Percentiles rank a stretch among this genome's conserved stretches.
Conservation (phyloP, 2,888 invertebrate species). For the Toxonevra muliebris region DNA sequence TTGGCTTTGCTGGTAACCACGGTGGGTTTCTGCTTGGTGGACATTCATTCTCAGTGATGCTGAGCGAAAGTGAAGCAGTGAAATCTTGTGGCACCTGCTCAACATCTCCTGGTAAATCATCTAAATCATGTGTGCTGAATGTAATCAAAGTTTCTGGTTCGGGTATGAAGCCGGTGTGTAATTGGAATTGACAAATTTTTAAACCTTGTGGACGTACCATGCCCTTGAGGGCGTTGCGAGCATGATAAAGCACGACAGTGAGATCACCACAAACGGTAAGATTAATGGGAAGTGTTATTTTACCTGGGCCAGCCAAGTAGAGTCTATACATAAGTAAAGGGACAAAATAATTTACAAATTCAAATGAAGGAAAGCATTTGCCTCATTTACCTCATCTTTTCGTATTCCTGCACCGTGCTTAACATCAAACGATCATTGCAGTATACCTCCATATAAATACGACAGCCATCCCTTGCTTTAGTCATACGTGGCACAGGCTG, state of each 20-base stretch:
- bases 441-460: constrained; percentile 91
- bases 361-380: neutral
- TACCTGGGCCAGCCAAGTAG: constrained; percentile 58
- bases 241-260: constrained; percentile 82
- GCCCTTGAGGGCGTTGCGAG: constrained; percentile 83
- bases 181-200: constrained; percentile 86
- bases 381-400: constrained; percentile 78
- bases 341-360: neutral
- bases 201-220: constrained; percentile 83
- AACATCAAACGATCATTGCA: constrained; percentile 84
- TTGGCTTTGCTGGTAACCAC: constrained; percentile 77
- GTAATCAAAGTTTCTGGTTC: constrained; percentile 78
- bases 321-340: constrained; percentile 43
- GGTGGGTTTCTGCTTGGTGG: constrained; percentile 75
- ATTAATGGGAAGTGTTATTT: constrained; percentile 75
- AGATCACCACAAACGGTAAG: constrained; percentile 87
- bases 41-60: constrained; percentile 76
- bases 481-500: constrained; percentile 94
- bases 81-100: constrained; percentile 78
- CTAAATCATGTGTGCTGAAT: constrained; percentile 80
- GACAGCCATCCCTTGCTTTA: constrained; percentile 90
- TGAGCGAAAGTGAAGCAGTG: constrained; percentile 74
- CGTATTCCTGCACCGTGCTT: constrained; percentile 89
- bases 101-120: constrained; percentile 76
- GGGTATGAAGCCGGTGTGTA: constrained; percentile 88